Percentiles rank a stretch among this genome's conserved stretches.
These are phyloP conservation scores for Yponomeuta plumbellus DNA, from an alignment of 2,888 invertebrate genomes.

Conservation along the genomic window DNA sequence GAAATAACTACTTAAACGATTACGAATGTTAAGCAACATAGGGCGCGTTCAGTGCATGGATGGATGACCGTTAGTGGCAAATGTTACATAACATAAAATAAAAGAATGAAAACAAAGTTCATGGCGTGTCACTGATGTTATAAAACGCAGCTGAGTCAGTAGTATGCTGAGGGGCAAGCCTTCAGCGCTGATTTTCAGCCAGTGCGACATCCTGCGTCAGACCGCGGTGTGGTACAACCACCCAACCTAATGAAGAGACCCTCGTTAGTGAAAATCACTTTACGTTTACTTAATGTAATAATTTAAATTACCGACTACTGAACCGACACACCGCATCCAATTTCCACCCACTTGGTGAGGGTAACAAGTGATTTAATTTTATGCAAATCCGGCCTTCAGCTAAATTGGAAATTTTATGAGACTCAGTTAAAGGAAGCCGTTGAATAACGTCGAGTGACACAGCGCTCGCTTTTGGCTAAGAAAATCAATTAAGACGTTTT, in stretches of 20 bases:
- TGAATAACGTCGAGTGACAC: neutral
- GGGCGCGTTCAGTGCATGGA: too few species aligned
- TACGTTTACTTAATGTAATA: neutral
- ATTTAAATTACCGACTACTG: neutral
- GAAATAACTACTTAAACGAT: too few species aligned
- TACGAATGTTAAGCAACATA: too few species aligned
- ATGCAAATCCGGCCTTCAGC: constrained; percentile 12
- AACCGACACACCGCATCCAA: neutral
- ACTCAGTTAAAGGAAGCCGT: neutral
- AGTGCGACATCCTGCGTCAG: too few species aligned
- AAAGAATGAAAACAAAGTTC: too few species aligned
- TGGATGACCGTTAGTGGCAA: too few species aligned
- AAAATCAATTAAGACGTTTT: neutral
- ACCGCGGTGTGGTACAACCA: too few species aligned
- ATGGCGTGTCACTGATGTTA: too few species aligned
- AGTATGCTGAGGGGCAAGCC: too few species aligned
- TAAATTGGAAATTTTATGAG: constrained; percentile 1
- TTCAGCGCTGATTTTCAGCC: too few species aligned
- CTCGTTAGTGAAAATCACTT: neutral
- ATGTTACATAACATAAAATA: too few species aligned
- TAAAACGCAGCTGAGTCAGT: too few species aligned
- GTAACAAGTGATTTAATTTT: constrained; percentile 8
- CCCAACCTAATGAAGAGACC: neutral
- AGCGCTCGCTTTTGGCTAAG: neutral
- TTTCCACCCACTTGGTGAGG: neutral